These are phyloP conservation scores for Ondatra zibethicus DNA, from an alignment of 2,113 vertebrate species.

Conservation along the genomic window DNA sequence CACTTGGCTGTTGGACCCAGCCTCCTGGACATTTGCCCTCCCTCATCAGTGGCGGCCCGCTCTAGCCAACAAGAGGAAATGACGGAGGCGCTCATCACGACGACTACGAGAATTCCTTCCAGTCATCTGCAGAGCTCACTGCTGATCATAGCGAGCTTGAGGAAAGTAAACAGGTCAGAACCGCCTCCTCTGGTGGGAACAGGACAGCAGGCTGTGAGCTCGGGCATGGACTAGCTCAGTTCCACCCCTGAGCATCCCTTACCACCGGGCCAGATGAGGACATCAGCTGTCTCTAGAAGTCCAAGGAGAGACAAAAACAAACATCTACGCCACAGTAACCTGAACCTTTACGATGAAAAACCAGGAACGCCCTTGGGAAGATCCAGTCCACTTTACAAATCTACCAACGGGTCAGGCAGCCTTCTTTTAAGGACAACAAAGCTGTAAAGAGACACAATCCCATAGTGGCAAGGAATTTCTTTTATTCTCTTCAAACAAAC, in stretches of 20 bases:
- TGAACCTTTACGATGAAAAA: neutral
- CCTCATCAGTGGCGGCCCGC: neutral
- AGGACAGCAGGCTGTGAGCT: neutral
- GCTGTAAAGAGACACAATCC: neutral
- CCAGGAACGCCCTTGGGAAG: neutral
- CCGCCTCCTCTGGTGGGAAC: fast-evolving
- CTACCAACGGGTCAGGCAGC: neutral
- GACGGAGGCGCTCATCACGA: neutral
- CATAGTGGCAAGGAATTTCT: too few relatives aligned
- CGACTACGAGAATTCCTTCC: fast-evolving
- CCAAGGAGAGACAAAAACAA: neutral
- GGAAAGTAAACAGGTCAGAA: neutral
- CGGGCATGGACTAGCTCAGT: too few relatives aligned
- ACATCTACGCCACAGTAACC: neutral
- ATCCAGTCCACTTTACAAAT: neutral
- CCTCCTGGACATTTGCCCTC: neutral
- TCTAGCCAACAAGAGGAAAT: neutral
- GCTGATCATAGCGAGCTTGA: fast-evolving
- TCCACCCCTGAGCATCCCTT: neutral
- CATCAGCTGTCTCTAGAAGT: neutral
- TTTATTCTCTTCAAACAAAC: neutral
- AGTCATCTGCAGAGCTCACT: neutral
- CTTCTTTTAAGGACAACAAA: neutral
- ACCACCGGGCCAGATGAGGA: neutral
- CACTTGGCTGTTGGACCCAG: neutral